Conservation (phyloP, 2,888 invertebrate genomes). For the Cenopis cana region DNA sequence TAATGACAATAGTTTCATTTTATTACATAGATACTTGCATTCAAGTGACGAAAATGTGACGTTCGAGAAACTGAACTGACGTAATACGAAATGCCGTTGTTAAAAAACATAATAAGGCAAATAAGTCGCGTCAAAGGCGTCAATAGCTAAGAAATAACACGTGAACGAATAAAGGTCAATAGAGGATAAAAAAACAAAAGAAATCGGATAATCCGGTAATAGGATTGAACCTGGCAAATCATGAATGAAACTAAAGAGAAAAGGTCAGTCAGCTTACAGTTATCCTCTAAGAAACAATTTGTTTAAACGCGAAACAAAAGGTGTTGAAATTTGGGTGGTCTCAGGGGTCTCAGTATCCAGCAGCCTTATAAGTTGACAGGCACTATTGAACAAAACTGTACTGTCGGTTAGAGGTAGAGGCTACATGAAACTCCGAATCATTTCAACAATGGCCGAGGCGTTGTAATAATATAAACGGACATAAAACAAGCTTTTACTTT, state of each 20-base stretch:
- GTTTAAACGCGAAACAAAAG: slow-evolving; percentile 35
- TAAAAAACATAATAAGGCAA: neutral
- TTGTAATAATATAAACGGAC: slow-evolving; percentile 15
- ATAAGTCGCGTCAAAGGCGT: neutral
- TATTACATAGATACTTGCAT: neutral
- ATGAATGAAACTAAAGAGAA: slow-evolving; percentile 21
- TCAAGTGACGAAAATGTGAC: neutral
- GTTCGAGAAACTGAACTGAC: neutral
- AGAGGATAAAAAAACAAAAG: slow-evolving; percentile 10
- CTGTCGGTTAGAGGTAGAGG: slow-evolving; percentile 20
- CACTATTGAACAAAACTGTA: slow-evolving; percentile 38
- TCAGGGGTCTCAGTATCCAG: slow-evolving; percentile 41
- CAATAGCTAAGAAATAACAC: neutral
- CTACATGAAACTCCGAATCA: slow-evolving; percentile 17
- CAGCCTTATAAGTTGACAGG: slow-evolving; percentile 34
- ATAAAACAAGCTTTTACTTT: slow-evolving; percentile 31
- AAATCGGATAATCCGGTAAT: slow-evolving; percentile 16
- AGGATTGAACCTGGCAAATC: slow-evolving; percentile 14
- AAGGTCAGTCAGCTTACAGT: slow-evolving; percentile 33
- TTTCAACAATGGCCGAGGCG: slow-evolving; percentile 26
- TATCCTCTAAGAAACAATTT: slow-evolving; percentile 18
- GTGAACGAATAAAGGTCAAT: slow-evolving; percentile 1
- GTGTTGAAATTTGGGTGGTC: slow-evolving; percentile 42
- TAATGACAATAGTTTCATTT: neutral
- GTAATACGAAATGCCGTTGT: neutral